Percentiles rank a stretch among this genome's conserved stretches.
Conservation (phyloP, 2,888 invertebrate species). For the Eristalis pertinax region DNA sequence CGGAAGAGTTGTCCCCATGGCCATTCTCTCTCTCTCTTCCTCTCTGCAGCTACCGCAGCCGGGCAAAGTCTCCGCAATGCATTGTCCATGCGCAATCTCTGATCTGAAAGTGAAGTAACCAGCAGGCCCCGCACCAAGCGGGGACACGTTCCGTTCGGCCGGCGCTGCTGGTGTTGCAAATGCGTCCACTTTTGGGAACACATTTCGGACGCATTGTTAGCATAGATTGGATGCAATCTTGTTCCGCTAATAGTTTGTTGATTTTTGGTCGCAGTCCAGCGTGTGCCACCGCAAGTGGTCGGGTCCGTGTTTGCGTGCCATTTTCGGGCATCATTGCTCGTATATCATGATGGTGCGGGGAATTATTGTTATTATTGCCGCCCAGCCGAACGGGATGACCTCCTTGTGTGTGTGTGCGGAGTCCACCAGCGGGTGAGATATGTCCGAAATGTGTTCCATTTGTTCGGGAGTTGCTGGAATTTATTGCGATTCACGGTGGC, state of each 20-base stretch:
- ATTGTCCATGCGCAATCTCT: conserved; percentile 64
- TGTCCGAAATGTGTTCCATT: conserved; percentile 63
- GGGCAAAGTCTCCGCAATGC: conserved; percentile 26
- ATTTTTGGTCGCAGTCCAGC: conserved; percentile 54
- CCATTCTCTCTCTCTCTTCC: conserved; percentile 10
- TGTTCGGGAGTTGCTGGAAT: conserved; percentile 50
- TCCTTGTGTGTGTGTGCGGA: conserved; percentile 28
- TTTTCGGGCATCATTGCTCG: conserved; percentile 71
- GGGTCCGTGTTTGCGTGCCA: conserved; percentile 51
- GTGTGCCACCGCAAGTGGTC: conserved; percentile 59
- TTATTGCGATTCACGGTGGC: conserved; percentile 28
- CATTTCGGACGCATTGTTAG: conserved; percentile 71
- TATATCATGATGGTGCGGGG: conserved; percentile 62
- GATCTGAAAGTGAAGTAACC: conserved; percentile 63
- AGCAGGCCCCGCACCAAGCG: conserved; percentile 31
- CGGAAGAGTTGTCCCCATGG: conserved; percentile 55
- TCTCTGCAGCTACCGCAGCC: neutral
- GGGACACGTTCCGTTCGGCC: neutral
- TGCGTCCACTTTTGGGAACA: conserved; percentile 62
- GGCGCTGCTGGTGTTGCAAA: conserved; percentile 54
- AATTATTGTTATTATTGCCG: conserved; percentile 63
- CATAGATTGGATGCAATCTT: conserved; percentile 70
- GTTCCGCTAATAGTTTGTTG: conserved; percentile 63
- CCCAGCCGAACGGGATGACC: conserved; percentile 31
- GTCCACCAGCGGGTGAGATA: conserved; percentile 51